phyloP scores from a whole-genome alignment of 2,113 vertebrate genomes.

The Grallaria varia region DNA sequence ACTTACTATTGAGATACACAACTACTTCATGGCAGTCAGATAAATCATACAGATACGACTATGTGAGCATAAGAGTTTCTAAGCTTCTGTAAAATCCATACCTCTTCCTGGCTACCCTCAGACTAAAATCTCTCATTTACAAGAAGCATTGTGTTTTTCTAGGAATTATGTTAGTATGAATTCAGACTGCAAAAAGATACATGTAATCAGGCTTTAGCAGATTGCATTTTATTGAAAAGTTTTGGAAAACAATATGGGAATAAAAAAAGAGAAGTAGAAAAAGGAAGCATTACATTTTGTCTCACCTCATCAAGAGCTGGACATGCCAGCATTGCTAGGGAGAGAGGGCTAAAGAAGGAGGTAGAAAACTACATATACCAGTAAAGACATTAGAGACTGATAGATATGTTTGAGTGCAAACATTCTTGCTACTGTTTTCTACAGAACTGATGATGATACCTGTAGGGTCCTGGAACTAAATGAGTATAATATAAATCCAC shows the following conservation, averaged over 20 bases:
- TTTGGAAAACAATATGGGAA: background rate
- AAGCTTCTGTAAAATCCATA: background rate
- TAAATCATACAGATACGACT: background rate
- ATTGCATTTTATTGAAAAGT: background rate
- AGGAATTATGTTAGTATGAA: background rate
- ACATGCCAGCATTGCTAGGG: background rate
- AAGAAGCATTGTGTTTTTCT: background rate
- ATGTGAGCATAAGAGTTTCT: background rate
- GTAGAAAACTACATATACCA: background rate
- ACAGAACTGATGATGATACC: background rate
- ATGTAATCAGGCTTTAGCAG: background rate
- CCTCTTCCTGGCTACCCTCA: background rate
- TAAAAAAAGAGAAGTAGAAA: background rate
- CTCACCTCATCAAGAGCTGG: background rate
- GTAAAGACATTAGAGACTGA: background rate
- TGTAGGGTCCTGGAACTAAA: background rate
- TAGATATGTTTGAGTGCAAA: background rate
- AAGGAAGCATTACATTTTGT: background rate
- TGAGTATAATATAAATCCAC: background rate
- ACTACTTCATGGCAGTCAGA: background rate
- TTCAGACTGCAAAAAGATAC: background rate
- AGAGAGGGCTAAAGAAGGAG: background rate
- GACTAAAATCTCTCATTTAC: background rate
- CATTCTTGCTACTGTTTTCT: background rate
- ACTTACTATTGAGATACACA: background rate